Conservation (phyloP, 2,888 invertebrate species). For the Therioaphis trifolii region DNA sequence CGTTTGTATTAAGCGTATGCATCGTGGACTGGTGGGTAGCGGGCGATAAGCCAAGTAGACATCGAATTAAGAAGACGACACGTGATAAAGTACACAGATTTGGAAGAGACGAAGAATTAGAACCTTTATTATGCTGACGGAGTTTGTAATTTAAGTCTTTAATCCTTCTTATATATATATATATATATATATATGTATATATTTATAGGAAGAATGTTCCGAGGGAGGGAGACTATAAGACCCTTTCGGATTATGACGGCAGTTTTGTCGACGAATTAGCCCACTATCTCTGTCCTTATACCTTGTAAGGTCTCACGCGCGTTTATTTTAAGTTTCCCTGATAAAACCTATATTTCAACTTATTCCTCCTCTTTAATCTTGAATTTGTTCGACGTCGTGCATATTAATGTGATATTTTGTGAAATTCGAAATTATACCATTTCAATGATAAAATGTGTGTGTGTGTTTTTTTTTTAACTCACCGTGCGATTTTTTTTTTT, state of each 20-base stretch:
- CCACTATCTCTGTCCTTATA: conserved; percentile 12
- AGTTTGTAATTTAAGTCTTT: conserved; percentile 62
- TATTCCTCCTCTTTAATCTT: background rate
- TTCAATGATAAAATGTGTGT: background rate
- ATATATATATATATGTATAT: background rate
- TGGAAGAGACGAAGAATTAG: conserved; percentile 60
- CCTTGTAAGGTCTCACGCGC: conserved; percentile 9
- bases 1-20: conserved; percentile 1
- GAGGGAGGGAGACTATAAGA: conserved; percentile 18
- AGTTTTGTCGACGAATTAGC: conserved; percentile 58
- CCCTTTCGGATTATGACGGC: conserved; percentile 61
- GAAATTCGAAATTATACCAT: background rate
- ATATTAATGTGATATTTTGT: conserved; percentile 3
- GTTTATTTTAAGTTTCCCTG: conserved; percentile 59
- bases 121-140: conserved; percentile 60
- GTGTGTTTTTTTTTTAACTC: too few relatives aligned
- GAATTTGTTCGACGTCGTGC: background rate
- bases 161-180: conserved; percentile 34
- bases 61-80: conserved; percentile 61
- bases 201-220: conserved; percentile 35
- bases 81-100: conserved; percentile 63
- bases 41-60: conserved; percentile 62
- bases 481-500: too few relatives aligned
- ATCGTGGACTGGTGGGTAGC: background rate
- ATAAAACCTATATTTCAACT: conserved; percentile 11